Percentiles rank a stretch among this genome's conserved stretches.
These are phyloP conservation scores for Electrona antarctica DNA, from an alignment of 2,113 vertebrate species.

Conservation along the genomic window DNA sequence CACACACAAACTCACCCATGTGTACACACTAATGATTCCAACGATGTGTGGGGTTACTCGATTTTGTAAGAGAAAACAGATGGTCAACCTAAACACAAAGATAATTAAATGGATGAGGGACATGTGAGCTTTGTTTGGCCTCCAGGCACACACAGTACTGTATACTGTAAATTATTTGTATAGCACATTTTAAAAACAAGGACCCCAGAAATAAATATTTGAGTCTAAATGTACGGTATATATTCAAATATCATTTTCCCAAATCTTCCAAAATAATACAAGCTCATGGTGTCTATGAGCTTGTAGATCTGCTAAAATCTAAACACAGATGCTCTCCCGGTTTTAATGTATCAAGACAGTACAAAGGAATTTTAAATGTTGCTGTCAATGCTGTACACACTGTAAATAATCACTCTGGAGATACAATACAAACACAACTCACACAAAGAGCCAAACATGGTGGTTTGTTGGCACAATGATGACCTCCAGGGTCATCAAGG, in stretches of 20 bases:
- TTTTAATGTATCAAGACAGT: too few species aligned
- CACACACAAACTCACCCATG: slow-evolving; percentile 3
- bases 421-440: slow-evolving; percentile 37
- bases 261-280: too few species aligned
- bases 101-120: slow-evolving; percentile 9
- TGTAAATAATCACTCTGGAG: slow-evolving; percentile 41
- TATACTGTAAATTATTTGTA: too few species aligned
- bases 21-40: background rate
- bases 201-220: too few species aligned
- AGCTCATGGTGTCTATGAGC: too few species aligned
- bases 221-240: too few species aligned
- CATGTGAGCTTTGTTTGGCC: background rate
- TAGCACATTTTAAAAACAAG: too few species aligned
- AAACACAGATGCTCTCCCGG: too few species aligned
- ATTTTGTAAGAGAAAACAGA: background rate
- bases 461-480: slow-evolving; percentile 28
- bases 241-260: too few species aligned
- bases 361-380: too few species aligned
- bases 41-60: background rate
- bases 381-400: background rate
- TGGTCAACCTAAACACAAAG: slow-evolving; percentile 1
- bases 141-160: background rate
- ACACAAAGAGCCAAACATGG: slow-evolving; percentile 18
- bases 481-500: slow-evolving; percentile 51
- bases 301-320: too few species aligned